Evolutionary conservation across 2,113 vertebrate species (phyloP).

Genomic region (Malaclemys terrapin): DNA sequence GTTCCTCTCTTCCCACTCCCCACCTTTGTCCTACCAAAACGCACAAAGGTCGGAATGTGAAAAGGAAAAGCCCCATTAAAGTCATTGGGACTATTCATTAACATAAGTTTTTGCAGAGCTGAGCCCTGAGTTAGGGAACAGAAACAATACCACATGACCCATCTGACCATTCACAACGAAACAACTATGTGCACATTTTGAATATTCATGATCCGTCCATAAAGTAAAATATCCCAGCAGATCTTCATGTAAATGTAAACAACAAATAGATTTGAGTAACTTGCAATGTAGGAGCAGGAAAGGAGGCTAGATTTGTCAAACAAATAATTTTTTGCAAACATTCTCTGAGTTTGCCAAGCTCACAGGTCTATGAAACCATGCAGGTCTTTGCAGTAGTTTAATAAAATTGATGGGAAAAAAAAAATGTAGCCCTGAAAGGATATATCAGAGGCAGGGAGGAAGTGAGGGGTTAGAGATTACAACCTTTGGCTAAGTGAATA

Average conservation of each 20-base stretch:
- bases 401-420: background rate
- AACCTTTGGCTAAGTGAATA: background rate
- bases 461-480: background rate
- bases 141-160: background rate
- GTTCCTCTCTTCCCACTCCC: background rate
- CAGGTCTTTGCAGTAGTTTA: background rate
- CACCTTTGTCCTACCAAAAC: background rate
- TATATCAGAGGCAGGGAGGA: background rate
- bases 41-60: constrained; percentile 7
- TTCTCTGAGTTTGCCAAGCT: background rate
- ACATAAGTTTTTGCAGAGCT: background rate
- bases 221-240: background rate
- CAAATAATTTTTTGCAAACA: background rate
- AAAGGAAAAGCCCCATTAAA: constrained; percentile 4
- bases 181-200: background rate
- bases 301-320: background rate
- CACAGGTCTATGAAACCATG: background rate
- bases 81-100: background rate
- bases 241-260: background rate
- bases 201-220: background rate
- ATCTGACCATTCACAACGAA: background rate
- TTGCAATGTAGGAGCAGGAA: background rate
- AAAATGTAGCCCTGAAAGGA: background rate
- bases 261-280: background rate
- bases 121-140: background rate